These are phyloP conservation scores for Cephus rjabovi DNA, from an alignment of 2,888 invertebrate genomes.

Conservation along the genomic window DNA sequence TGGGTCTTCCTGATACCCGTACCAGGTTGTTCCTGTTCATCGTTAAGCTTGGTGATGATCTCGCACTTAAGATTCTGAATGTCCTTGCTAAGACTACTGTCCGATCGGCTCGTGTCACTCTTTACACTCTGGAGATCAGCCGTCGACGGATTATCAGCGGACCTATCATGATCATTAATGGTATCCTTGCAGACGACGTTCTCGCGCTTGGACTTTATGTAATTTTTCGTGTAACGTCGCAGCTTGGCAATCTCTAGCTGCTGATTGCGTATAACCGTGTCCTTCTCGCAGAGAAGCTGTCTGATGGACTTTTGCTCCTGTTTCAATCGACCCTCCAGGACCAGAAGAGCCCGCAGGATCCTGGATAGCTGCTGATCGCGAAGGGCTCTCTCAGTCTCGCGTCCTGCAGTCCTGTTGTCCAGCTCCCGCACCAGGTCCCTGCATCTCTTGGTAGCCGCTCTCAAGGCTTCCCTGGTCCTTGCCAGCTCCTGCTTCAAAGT, in stretches of 20 bases:
- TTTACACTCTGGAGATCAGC: conserved; percentile 23
- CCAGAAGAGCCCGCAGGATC: conserved; percentile 77
- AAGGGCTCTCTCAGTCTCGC: conserved; percentile 72
- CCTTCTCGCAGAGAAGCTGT: conserved; percentile 77
- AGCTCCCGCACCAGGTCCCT: conserved; percentile 73
- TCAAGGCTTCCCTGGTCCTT: conserved; percentile 75
- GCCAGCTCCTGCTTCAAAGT: conserved; percentile 72
- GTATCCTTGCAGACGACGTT: conserved; percentile 64
- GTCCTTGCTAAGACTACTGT: conserved; percentile 52
- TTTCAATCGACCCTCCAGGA: conserved; percentile 78
- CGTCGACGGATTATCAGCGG: conserved; percentile 24
- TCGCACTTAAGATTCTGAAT: conserved; percentile 58
- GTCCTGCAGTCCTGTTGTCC: conserved; percentile 51
- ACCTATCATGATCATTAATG: conserved; percentile 24
- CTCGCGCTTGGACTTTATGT: conserved; percentile 72
- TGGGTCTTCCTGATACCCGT: conserved; percentile 56
- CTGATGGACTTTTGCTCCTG: conserved; percentile 81
- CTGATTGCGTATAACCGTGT: conserved; percentile 78
- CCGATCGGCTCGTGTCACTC: conserved; percentile 32
- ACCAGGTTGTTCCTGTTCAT: conserved; percentile 30
- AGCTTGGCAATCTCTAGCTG: conserved; percentile 77
- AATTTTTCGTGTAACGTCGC: conserved; percentile 69
- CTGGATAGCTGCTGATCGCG: conserved; percentile 79
- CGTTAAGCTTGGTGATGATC: conserved; percentile 55
- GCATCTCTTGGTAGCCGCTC: conserved; percentile 74